phyloP scores from a whole-genome alignment of 2,888 invertebrate genomes.

The Strigamia transsilvanica region DNA sequence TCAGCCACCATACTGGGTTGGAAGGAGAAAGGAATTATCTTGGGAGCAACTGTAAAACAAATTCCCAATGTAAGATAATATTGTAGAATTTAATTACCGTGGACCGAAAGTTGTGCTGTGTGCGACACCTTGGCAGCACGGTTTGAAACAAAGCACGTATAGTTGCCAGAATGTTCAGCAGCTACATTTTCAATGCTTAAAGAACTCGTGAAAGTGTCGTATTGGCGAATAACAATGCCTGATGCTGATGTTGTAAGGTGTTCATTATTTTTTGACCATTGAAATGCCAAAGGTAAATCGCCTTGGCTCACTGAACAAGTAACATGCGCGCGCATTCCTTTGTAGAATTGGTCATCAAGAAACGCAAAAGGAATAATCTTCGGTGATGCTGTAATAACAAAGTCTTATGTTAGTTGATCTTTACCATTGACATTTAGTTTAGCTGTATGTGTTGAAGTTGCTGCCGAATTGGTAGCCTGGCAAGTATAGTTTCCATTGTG shows the following conservation, averaged over 20 bases:
- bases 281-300: conserved; percentile 20
- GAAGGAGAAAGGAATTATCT: conserved; percentile 52
- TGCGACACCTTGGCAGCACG: conserved; percentile 43
- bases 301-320: conserved; percentile 50
- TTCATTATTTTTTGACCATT: conserved; percentile 51
- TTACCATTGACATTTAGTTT: conserved; percentile 54
- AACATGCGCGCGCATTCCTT: conserved; percentile 51
- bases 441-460: conserved; percentile 50
- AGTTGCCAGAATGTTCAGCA: conserved; percentile 49
- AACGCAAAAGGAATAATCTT: conserved; percentile 51
- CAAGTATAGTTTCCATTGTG: conserved; percentile 55
- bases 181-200: conserved; percentile 51
- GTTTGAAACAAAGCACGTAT: conserved; percentile 38
- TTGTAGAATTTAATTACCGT: conserved; percentile 41
- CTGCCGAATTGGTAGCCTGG: conserved; percentile 52
- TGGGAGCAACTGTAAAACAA: conserved; percentile 51
- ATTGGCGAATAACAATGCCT: conserved; percentile 28
- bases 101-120: conserved; percentile 50
- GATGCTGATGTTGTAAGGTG: neutral
- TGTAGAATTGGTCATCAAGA: conserved; percentile 50
- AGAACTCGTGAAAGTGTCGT: conserved; percentile 46
- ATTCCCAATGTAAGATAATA: neutral
- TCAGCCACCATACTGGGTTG: conserved; percentile 44
- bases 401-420: neutral
- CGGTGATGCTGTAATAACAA: conserved; percentile 71